phyloP scores from a whole-genome alignment of 2,888 invertebrate genomes.

The Frankliniella intonsa region DNA sequence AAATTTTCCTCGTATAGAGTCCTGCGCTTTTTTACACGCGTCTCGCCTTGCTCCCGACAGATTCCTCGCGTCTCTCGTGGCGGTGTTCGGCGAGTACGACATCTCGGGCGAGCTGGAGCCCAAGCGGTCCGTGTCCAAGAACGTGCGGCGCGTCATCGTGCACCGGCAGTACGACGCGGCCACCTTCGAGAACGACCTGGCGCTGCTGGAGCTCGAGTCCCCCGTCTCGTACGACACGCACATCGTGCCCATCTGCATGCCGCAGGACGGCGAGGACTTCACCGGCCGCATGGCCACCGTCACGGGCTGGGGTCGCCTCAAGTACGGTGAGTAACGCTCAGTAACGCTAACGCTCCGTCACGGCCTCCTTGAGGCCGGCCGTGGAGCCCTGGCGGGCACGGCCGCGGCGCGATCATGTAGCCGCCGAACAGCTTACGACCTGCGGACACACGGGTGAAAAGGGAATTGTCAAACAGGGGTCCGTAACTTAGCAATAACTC shows the following conservation, averaged over 20 bases:
- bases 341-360: constrained; percentile 54
- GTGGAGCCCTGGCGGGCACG: constrained; percentile 66
- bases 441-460: constrained; percentile 41
- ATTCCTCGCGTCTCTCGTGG: constrained; percentile 82
- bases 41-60: constrained; percentile 47
- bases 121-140: constrained; percentile 70
- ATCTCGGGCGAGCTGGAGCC: constrained; percentile 79
- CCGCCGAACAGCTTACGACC: constrained; percentile 75
- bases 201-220: constrained; percentile 76
- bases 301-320: constrained; percentile 87
- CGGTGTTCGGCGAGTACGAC: constrained; percentile 87
- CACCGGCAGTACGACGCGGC: constrained; percentile 84
- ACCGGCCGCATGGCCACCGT: constrained; percentile 83
- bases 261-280: constrained; percentile 68
- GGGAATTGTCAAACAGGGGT: too few relatives aligned
- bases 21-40: neutral
- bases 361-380: constrained; percentile 53
- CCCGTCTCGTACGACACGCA: constrained; percentile 79
- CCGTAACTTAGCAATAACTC: too few relatives aligned
- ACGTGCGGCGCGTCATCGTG: constrained; percentile 80
- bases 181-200: constrained; percentile 88
- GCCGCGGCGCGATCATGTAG: constrained; percentile 76
- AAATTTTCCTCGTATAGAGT: neutral
- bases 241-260: constrained; percentile 90
- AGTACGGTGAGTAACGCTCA: constrained; percentile 60